A percentile compares a stretch with the other conserved stretches of the same genome.
Conservation (phyloP, 2,797 vertebrate genomes). For the Capromys pilorides region DNA sequence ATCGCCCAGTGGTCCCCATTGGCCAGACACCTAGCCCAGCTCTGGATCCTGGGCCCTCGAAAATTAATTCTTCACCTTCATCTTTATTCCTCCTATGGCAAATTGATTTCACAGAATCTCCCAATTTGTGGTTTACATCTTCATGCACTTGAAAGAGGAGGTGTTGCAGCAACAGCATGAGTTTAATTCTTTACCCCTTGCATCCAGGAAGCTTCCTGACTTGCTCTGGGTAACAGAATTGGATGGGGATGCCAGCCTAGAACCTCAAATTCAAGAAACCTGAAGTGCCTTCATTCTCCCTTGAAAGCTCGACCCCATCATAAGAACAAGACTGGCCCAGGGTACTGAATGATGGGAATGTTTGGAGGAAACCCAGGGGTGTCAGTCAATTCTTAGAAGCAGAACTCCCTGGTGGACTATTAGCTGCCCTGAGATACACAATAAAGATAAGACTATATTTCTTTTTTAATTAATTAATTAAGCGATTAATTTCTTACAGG, state of each 20-base stretch:
- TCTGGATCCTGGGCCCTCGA: background rate
- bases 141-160: background rate
- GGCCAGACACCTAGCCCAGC: background rate
- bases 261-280: background rate
- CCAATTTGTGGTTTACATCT: background rate
- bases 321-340: background rate
- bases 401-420: background rate
- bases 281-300: background rate
- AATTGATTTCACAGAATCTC: background rate
- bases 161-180: background rate
- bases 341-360: background rate
- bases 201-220: background rate
- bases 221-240: background rate
- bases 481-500: no score
- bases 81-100: background rate
- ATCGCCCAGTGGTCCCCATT: background rate
- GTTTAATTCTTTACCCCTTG: background rate
- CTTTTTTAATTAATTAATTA: no score
- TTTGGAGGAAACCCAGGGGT: background rate
- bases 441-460: background rate
- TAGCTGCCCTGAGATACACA: background rate
- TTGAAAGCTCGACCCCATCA: background rate
- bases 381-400: background rate
- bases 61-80: background rate
- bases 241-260: no score